Percentiles rank a stretch among this genome's conserved stretches.
Evolutionary conservation across 2,797 vertebrate species (phyloP).

Genomic region (Sebastes wilsoni): DNA sequence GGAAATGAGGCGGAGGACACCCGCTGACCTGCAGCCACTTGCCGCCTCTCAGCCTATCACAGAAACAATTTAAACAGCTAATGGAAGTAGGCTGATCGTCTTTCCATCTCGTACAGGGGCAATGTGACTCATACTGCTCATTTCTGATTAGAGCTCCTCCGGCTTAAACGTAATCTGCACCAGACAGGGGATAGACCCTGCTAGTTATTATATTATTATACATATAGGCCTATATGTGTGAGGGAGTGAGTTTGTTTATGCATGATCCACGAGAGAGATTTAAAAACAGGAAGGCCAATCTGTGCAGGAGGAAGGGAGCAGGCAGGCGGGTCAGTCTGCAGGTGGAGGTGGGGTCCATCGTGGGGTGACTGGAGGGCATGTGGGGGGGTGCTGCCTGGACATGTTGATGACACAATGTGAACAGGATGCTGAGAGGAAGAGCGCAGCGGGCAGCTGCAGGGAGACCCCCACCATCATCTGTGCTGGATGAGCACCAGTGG

Average conservation of each 20-base stretch:
- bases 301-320: conserved; percentile 39
- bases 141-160: conserved; percentile 64
- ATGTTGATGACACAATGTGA: conserved; percentile 48
- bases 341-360: conserved; percentile 54
- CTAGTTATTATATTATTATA: conserved; percentile 51
- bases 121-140: conserved; percentile 56
- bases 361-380: conserved; percentile 11
- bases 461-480: not conserved
- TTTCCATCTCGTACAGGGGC: conserved; percentile 41
- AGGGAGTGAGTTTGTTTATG: conserved; percentile 45
- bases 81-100: conserved; percentile 62
- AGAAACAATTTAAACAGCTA: conserved; percentile 75
- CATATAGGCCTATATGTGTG: conserved; percentile 15
- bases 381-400: conserved; percentile 25
- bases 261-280: conserved; percentile 39
- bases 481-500: conserved; percentile 27
- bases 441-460: not conserved
- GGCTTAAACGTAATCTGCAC: conserved; percentile 49
- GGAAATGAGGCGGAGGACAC: conserved; percentile 75
- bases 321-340: conserved; percentile 47
- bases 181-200: conserved; percentile 33
- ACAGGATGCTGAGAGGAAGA: conserved; percentile 65
- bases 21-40: conserved; percentile 69
- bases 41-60: conserved; percentile 61
- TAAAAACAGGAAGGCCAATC: conserved; percentile 67